Base-by-base conservation (phyloP, 2,888 invertebrate species). In the Gandaritis pyraliata region DNA sequence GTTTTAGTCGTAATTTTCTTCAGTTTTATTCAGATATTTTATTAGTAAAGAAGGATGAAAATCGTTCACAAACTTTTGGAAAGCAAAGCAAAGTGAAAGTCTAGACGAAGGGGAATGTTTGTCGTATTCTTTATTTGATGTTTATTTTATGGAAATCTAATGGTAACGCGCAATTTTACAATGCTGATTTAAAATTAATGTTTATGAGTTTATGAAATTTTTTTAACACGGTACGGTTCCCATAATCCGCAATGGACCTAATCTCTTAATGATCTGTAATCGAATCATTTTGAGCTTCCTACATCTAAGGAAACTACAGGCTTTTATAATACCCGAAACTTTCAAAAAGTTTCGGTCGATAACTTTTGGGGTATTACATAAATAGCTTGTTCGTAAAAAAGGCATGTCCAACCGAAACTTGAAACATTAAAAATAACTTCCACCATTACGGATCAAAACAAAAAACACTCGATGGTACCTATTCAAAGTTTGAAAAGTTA, bases 401-500 rank as follows among this genome's bases (percentile, higher is more conserved):
- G 36, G 39, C 49, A n/a, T 52, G 56, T 56, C 60, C 59, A 47
- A 23, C 23, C 51, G 46, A 50, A 55, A 61, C 58, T 48, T 61
- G 54, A 48, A 58, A 60, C 52, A 62, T 60, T 64, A 65, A 53
- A 59, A 67, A 69, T 39, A 69, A 70, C 65, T 70, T 66, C 49
- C 46, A 55, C 65, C 68, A 68, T 70, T 65, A 65, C 67, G 73
- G 67, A 69, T 61, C 71, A 73, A 67, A 76, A 76, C 74, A 76
- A 78, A 76, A 75, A 72, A 70, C 69, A 73, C 69, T 65, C 66
- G 53, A 69, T 73, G 73, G 72, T 75, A 23, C 1, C 2, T 23
- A 79, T 83, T 82, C 75, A 78, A 77, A 80, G 82, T 77, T 83
- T 69, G 68, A 67, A 64, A 77, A 81, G 73, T 81, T 75, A 78